Conservation (phyloP, 2,888 invertebrate species). For the Pilophorus perplexus region DNA sequence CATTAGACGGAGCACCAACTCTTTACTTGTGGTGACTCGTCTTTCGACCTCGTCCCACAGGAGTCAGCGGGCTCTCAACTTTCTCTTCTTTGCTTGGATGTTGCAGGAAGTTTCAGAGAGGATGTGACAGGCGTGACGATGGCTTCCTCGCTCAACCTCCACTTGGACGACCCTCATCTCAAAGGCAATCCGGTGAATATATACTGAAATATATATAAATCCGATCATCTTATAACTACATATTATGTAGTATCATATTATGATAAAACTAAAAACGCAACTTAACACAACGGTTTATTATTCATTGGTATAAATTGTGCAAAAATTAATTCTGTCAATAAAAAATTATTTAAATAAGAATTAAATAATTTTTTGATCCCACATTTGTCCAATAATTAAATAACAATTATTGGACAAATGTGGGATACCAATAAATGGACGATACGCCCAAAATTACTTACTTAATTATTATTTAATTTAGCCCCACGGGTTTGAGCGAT, state of each 20-base stretch:
- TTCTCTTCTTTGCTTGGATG: constrained; percentile 8
- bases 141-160: constrained; percentile 39
- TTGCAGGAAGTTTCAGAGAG: constrained; percentile 30
- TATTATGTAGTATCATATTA: too few species aligned
- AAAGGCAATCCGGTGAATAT: constrained; percentile 37
- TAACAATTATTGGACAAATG: too few species aligned
- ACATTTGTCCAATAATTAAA: too few species aligned
- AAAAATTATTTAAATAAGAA: too few species aligned
- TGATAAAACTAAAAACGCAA: background rate
- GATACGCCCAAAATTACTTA: too few species aligned
- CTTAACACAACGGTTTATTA: too few species aligned
- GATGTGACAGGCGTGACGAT: constrained; percentile 31
- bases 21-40: background rate
- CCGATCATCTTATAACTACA: background rate
- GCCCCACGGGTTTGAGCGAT: background rate
- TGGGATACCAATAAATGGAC: too few species aligned
- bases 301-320: too few species aligned
- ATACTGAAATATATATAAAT: background rate
- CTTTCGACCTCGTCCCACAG: background rate
- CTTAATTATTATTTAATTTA: background rate
- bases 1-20: constrained; percentile 4
- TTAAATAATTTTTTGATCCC: too few species aligned
- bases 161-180: constrained; percentile 36
- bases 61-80: background rate
- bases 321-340: too few species aligned